A percentile compares a stretch with the other conserved stretches of the same genome.
Conservation (phyloP, 2,888 invertebrate species). For the Parnassius orleans region DNA sequence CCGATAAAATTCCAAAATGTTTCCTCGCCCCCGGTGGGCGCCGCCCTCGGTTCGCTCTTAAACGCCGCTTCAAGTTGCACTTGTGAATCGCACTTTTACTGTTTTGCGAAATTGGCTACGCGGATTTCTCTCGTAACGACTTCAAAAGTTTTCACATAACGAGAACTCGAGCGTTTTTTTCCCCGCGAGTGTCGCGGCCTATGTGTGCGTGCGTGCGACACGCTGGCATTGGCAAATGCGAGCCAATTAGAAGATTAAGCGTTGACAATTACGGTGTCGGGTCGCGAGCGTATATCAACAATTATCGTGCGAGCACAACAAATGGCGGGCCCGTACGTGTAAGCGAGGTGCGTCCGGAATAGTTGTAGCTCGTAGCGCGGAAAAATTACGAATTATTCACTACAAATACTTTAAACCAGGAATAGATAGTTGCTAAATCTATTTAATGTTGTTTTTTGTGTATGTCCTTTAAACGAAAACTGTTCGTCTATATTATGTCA, state of each 20-base stretch:
- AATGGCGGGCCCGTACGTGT: constrained; percentile 70
- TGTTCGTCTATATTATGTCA: neutral
- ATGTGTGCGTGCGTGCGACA: constrained; percentile 54
- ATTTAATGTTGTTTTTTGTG: neutral
- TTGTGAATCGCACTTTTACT: constrained; percentile 80
- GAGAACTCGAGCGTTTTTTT: constrained; percentile 44
- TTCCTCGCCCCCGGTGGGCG: constrained; percentile 78
- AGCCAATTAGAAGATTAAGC: constrained; percentile 81
- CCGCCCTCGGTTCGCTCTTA: constrained; percentile 79
- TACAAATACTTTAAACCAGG: constrained; percentile 4
- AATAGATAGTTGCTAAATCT: constrained; percentile 7
- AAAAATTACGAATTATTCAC: constrained; percentile 23
- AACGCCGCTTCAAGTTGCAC: constrained; percentile 80
- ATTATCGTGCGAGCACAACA: constrained; percentile 79
- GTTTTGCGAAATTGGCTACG: constrained; percentile 74
- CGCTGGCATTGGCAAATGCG: constrained; percentile 79
- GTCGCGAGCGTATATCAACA: constrained; percentile 80
- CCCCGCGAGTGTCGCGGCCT: constrained; percentile 44
- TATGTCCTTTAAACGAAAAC: neutral
- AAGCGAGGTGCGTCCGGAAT: constrained; percentile 47
- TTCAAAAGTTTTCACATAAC: constrained; percentile 41
- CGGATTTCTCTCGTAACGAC: constrained; percentile 57
- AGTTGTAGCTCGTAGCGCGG: constrained; percentile 27
- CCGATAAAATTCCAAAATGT: constrained; percentile 80
- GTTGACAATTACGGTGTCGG: constrained; percentile 79